Evolutionary conservation across 2,113 vertebrate species (phyloP).

Genomic region (Myotis davidii): DNA sequence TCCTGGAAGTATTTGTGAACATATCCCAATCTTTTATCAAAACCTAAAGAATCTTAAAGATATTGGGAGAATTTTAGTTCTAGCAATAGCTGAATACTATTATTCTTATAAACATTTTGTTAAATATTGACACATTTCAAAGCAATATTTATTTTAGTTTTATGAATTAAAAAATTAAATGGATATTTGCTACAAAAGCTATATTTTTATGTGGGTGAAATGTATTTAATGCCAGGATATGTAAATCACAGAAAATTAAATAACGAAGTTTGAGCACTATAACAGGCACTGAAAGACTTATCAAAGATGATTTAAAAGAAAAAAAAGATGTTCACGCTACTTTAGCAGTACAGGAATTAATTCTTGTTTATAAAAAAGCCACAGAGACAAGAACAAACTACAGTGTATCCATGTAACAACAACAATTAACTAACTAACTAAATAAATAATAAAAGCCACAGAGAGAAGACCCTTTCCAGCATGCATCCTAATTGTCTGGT

Average conservation of each 20-base stretch:
- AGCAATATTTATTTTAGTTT: slow-evolving; percentile 74
- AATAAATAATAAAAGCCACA: neutral
- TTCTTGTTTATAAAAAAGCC: neutral
- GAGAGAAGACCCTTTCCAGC: neutral
- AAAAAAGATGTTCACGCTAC: neutral
- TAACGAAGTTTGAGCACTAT: neutral
- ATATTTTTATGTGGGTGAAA: slow-evolving; percentile 10
- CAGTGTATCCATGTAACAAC: too few relatives aligned
- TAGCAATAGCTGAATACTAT: neutral
- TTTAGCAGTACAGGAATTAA: neutral
- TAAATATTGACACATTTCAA: slow-evolving; percentile 79
- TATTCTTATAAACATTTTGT: slow-evolving; percentile 55
- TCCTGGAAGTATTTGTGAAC: slow-evolving; percentile 65
- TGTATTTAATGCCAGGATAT: slow-evolving; percentile 21
- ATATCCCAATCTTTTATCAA: slow-evolving; percentile 57
- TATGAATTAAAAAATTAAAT: slow-evolving; percentile 28
- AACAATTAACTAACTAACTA: too few relatives aligned
- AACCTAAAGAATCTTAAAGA: slow-evolving; percentile 50
- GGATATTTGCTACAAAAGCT: slow-evolving; percentile 9
- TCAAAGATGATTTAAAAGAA: neutral
- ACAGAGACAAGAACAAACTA: too few relatives aligned
- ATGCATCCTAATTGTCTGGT: neutral
- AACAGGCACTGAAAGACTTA: neutral
- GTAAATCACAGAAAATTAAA: slow-evolving; percentile 31
- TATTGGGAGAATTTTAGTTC: slow-evolving; percentile 43